Percentiles rank a stretch among this genome's conserved stretches.
Evolutionary conservation across 2,797 vertebrate species (phyloP).

Genomic region (Helarctos malayanus): DNA sequence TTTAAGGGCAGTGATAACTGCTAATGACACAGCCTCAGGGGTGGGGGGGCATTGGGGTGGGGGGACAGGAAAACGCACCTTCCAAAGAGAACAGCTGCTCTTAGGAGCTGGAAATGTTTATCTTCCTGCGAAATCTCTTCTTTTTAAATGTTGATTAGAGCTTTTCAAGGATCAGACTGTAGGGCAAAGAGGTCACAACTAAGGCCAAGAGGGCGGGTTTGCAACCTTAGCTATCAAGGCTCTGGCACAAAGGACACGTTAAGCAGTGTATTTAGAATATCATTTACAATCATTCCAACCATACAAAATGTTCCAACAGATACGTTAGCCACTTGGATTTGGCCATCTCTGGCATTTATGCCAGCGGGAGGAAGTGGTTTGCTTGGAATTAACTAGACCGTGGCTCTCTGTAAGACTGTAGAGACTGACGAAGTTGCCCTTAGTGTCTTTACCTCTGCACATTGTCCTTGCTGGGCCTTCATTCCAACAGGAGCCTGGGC

Average conservation of each 20-base stretch:
- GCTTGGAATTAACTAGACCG: neutral
- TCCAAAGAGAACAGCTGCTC: neutral
- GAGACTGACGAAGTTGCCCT: neutral
- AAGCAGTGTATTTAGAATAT: neutral
- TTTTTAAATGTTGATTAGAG: neutral
- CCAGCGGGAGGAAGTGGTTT: neutral
- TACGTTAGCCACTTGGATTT: neutral
- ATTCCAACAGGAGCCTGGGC: neutral
- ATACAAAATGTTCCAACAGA: neutral
- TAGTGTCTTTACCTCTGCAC: neutral
- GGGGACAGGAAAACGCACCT: accelerated
- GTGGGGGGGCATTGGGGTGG: accelerated
- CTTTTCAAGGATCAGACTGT: neutral
- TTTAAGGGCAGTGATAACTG: neutral
- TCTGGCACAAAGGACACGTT: neutral
- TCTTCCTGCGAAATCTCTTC: neutral
- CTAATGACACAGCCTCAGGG: neutral
- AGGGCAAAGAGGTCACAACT: neutral
- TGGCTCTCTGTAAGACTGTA: neutral
- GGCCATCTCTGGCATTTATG: neutral
- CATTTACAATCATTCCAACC: constrained; percentile 44
- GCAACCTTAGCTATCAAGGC: neutral
- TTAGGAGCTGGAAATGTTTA: neutral
- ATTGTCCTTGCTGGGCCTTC: neutral
- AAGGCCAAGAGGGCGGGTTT: neutral